These are phyloP conservation scores for Eulemur coronatus DNA, from an alignment of 2,797 vertebrate species.

Conservation along the genomic window DNA sequence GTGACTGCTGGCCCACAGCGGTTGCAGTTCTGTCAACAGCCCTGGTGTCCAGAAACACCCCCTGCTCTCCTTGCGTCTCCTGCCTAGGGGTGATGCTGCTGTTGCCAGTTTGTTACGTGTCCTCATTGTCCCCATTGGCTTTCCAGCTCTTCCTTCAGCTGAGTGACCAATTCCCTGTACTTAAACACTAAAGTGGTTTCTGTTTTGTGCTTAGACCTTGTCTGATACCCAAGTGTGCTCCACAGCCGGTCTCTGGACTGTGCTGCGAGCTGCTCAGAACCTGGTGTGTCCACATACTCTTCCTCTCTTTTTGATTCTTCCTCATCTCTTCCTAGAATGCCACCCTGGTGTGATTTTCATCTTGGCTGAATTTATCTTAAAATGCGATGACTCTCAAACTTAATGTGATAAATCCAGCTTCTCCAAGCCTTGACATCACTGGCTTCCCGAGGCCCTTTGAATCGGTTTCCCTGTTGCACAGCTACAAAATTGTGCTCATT, in stretches of 20 bases:
- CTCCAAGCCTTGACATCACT: rapidly evolving
- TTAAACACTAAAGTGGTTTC: not conserved
- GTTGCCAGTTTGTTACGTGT: not conserved
- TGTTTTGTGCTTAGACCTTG: not conserved
- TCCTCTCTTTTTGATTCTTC: not conserved
- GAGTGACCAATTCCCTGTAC: not conserved
- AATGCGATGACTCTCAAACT: not conserved
- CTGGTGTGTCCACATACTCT: not conserved
- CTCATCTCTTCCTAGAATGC: not conserved
- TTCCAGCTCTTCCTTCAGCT: not conserved
- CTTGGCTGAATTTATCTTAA: not conserved
- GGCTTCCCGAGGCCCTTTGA: not conserved
- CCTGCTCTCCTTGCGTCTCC: not conserved
- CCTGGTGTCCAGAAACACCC: not conserved
- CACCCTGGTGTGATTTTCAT: not conserved
- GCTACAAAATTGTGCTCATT: rapidly evolving
- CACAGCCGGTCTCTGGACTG: not conserved
- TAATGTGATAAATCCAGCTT: not conserved
- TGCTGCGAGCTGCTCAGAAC: not conserved
- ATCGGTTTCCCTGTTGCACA: not conserved
- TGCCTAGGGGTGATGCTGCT: not conserved
- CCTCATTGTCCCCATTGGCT: not conserved
- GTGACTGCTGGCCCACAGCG: not conserved
- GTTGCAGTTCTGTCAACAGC: not conserved
- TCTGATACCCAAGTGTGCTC: not conserved